Evolutionary conservation across 2,113 vertebrate species (phyloP), one percentile per base, ranked within the genome.

Genomic region (Sciurus niger): DNA sequence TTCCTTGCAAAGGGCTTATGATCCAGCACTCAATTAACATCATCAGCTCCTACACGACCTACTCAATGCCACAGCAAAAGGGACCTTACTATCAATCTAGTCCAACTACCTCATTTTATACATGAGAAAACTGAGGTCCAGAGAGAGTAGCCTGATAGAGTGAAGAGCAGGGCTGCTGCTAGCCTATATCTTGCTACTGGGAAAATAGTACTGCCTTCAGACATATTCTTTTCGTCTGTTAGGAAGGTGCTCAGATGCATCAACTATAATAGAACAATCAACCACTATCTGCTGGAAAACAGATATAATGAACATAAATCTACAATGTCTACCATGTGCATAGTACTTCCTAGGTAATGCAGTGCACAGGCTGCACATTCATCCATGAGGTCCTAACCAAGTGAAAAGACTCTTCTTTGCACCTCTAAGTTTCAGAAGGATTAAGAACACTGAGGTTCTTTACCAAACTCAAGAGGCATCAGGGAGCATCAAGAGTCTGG

Each of bases 241-340:
- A 20, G 79, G 32, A 34, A 94, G 8, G 6, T 37, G 48, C 55
- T 70, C 55, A 25, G 76, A 46, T 5, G 17, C 8, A 68, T 17
- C 2, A 0, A 17, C 28, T 37, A 10, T 28, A 8, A 76, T 0
- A 46, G 53, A 67, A 25, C 0, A 30, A 40, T 7, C 4, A 2
- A 4, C 8, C 65, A 34, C 34, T 3, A 16, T 8, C 22, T 25
- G 12, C 76, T 77, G 43, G 80, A 55, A 40, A 51, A 87, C 6
- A 16, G 8, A 11, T 22, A 6, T 16, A 32, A 70, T 6, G 28
- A 68, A 76, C 3, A 40, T 53, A 51, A 37, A 60, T 46, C 55
- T 34, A 24, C 34, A 2, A 9, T 7, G 32, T 18, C 60, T 72
- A 20, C 80, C 4, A 1, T 6, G 37, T 17, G 28, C 48, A 60